Evolutionary conservation across 2,888 invertebrate genomes (phyloP).

Genomic region (Epistrophe eligans): DNA sequence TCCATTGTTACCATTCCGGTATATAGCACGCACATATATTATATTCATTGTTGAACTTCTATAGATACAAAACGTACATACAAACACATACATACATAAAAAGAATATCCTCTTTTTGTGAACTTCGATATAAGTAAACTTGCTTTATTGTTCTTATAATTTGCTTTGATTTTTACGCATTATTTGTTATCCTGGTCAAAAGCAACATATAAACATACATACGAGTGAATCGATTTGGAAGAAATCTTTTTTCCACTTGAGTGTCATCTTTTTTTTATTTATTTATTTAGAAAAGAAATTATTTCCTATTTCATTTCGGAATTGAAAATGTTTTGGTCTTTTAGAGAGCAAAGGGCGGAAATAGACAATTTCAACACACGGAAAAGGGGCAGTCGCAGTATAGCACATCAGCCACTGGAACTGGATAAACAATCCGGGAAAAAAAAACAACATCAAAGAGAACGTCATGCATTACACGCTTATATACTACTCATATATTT

Average conservation of each 20-base stretch:
- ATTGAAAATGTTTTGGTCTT: not conserved
- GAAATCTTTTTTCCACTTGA: constrained; percentile 30
- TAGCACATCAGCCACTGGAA: no score
- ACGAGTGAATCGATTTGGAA: constrained; percentile 25
- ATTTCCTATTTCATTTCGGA: constrained; percentile 10
- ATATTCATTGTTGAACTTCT: no score
- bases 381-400: no score
- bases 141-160: constrained; percentile 44
- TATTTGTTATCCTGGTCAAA: constrained; percentile 59
- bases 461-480: no score
- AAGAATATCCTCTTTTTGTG: not conserved
- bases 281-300: constrained; percentile 14
- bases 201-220: not conserved
- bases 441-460: no score
- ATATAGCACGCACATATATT: no score
- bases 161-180: constrained; percentile 70
- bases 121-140: not conserved
- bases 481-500: no score
- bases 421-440: no score
- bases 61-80: not conserved
- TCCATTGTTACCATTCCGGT: not conserved
- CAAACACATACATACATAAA: not conserved
- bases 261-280: constrained; percentile 18
- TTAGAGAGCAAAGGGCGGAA: not conserved
- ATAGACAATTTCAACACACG: not conserved